Conservation (phyloP, 2,888 invertebrate genomes). For the Kryphioiulus occultus region DNA sequence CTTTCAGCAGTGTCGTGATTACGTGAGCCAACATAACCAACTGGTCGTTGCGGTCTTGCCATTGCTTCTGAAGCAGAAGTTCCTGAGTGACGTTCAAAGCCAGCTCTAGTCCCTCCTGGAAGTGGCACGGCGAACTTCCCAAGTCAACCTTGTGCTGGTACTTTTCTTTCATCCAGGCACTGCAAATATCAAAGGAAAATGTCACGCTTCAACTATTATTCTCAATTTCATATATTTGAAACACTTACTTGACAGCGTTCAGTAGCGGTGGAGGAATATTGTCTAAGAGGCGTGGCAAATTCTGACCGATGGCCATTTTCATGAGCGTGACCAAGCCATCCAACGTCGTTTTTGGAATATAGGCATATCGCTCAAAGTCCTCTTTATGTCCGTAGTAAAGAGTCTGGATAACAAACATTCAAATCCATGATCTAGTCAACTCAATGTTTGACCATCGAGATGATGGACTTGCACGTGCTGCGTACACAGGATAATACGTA, state of each 20-base stretch:
- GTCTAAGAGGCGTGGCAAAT: conserved; percentile 43
- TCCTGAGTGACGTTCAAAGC: conserved; percentile 42
- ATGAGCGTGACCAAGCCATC: conserved; percentile 26
- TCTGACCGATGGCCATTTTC: conserved; percentile 32
- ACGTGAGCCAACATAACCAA: conserved; percentile 1
- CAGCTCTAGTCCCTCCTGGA: conserved; percentile 4
- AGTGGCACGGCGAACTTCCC: conserved; percentile 14
- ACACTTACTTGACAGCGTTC: not conserved
- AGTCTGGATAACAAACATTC: conserved; percentile 19
- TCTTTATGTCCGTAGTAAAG: conserved; percentile 41
- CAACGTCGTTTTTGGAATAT: conserved; percentile 44
- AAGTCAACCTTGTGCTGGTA: not conserved
- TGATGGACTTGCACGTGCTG: too few relatives aligned
- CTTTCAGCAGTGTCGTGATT: not conserved
- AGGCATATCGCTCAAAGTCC: conserved; percentile 43
- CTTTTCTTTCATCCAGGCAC: conserved; percentile 13
- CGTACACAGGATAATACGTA: not conserved
- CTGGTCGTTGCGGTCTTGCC: conserved; percentile 37
- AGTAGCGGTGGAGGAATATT: conserved; percentile 21
- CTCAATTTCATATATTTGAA: too few relatives aligned
- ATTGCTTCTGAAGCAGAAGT: not conserved
- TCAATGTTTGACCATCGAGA: too few relatives aligned
- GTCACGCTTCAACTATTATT: too few relatives aligned
- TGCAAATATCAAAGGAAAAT: conserved; percentile 3
- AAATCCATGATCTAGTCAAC: too few relatives aligned